These are phyloP conservation scores for Sesamia nonagrioides DNA, from an alignment of 1,140 invertebrate genomes.

Conservation along the genomic window DNA sequence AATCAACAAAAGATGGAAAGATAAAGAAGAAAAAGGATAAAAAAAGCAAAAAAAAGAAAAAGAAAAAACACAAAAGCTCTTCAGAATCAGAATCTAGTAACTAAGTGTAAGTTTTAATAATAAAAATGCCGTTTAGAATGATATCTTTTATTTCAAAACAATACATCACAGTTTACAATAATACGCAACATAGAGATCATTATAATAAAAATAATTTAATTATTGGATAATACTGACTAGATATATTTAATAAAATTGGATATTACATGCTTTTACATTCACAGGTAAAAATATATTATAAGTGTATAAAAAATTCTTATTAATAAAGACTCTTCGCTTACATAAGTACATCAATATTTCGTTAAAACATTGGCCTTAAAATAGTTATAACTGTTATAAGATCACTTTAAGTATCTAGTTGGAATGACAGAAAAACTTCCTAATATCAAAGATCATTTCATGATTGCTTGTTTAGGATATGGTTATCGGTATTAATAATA, in stretches of 20 bases:
- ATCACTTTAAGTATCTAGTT: too few relatives aligned
- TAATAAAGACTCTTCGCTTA: neutral
- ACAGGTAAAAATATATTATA: neutral
- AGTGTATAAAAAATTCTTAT: neutral
- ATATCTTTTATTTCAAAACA: constrained; percentile 6
- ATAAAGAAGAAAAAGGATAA: constrained; percentile 31
- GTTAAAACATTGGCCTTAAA: constrained; percentile 8
- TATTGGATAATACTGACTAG: constrained; percentile 20
- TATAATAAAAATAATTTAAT: constrained; percentile 13
- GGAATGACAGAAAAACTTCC: neutral
- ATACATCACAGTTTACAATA: constrained; percentile 32
- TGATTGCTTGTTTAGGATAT: neutral
- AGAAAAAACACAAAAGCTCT: constrained; percentile 26
- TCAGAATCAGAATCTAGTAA: constrained; percentile 37
- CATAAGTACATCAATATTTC: constrained; percentile 11
- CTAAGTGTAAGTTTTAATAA: neutral
- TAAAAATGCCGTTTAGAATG: neutral
- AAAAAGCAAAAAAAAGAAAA: constrained; percentile 43
- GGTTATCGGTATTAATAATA: too few relatives aligned
- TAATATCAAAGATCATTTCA: neutral
- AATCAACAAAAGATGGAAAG: neutral
- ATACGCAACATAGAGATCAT: constrained; percentile 39
- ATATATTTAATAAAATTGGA: constrained; percentile 39
- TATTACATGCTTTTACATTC: neutral
- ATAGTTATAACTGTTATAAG: too few relatives aligned